Percentiles rank a stretch among this genome's conserved stretches.
phyloP scores from a whole-genome alignment of 1,140 invertebrate species.

The Leptinotarsa texana region DNA sequence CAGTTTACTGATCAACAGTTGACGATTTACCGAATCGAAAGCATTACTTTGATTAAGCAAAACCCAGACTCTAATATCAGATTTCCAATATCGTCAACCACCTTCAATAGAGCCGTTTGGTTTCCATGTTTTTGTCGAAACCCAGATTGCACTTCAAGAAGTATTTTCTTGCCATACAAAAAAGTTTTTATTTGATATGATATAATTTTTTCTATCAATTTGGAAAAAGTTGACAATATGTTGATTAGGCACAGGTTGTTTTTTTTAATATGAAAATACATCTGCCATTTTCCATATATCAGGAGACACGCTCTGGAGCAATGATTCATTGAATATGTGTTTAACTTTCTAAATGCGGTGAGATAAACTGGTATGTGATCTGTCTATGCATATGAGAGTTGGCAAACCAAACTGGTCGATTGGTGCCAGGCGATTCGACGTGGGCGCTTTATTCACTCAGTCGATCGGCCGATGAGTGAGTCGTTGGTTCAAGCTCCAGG shows the following conservation, averaged over 20 bases:
- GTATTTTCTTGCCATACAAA: neutral
- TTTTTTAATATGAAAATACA: neutral
- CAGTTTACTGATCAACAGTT: conserved; percentile 2
- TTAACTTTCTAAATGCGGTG: neutral
- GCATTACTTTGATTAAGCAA: neutral
- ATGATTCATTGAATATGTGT: neutral
- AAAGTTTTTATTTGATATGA: neutral
- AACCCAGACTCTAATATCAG: neutral
- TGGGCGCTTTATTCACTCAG: too few relatives aligned
- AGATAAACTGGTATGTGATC: neutral
- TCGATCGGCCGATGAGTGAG: too few relatives aligned
- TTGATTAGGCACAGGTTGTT: neutral
- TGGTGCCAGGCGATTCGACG: too few relatives aligned
- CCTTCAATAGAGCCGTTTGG: neutral
- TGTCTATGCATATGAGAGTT: too few relatives aligned
- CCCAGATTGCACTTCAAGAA: neutral
- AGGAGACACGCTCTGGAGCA: neutral
- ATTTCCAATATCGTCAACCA: neutral
- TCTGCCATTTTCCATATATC: neutral
- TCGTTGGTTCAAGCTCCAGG: too few relatives aligned
- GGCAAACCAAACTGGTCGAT: too few relatives aligned
- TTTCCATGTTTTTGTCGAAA: conserved; percentile 1
- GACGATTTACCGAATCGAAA: neutral
- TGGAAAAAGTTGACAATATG: neutral
- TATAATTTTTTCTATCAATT: neutral